These are phyloP conservation scores for Dolichopus griseipennis DNA, from an alignment of 2,888 invertebrate species.

Conservation along the genomic window DNA sequence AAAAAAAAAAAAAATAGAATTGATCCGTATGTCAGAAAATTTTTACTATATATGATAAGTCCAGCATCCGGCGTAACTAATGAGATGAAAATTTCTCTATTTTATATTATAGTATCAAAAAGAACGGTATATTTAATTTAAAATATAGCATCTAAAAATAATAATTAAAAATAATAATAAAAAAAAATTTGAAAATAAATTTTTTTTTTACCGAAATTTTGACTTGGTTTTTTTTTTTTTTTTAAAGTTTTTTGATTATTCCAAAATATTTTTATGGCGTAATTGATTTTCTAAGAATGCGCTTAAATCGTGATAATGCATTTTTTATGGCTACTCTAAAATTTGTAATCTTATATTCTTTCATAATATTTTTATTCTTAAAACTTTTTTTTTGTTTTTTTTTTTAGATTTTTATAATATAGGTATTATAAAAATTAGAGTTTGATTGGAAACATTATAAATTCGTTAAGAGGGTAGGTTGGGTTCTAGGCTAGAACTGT, in stretches of 20 bases:
- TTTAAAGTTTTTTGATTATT: background rate
- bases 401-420: no score
- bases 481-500: no score
- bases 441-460: no score
- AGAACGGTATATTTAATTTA: background rate
- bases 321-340: conserved; percentile 8
- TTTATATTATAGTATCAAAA: background rate
- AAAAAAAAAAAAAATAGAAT: background rate
- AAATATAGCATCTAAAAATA: background rate
- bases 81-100: background rate
- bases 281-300: conserved; percentile 4
- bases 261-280: conserved; percentile 6
- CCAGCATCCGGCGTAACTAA: background rate
- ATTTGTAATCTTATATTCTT: background rate
- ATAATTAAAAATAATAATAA: background rate
- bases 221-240: background rate
- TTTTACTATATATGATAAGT: no score
- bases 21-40: no score
- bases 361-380: background rate
- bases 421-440: no score
- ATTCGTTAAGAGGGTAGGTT: no score
- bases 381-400: no score
- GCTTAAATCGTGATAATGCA: conserved; percentile 10
- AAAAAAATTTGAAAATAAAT: background rate
- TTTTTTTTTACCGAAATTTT: background rate